Evolutionary conservation across 2,797 vertebrate genomes (phyloP).

Genomic region (Characodon lateralis): DNA sequence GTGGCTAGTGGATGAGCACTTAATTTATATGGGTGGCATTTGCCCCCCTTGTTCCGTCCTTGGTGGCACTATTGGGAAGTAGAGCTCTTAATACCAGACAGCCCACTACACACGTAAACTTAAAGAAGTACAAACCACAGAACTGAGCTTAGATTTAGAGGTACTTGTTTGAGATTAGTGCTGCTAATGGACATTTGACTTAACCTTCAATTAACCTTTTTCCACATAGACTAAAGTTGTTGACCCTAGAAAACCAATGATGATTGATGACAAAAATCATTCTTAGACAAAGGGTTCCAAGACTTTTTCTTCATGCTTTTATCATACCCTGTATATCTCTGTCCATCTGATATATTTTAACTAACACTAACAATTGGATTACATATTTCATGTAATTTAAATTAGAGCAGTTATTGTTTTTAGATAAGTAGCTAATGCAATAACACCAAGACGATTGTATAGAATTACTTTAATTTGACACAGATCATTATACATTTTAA

Average conservation of each 20-base stretch:
- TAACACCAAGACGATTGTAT: slow-evolving; percentile 24
- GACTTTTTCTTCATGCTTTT: background rate
- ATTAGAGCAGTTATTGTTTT: slow-evolving; percentile 6
- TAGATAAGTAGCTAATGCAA: slow-evolving; percentile 27
- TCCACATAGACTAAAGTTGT: background rate
- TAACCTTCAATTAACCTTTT: background rate
- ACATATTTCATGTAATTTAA: slow-evolving; percentile 12
- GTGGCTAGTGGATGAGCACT: no score
- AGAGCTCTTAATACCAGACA: no score
- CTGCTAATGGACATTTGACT: background rate
- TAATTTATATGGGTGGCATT: no score
- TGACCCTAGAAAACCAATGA: background rate
- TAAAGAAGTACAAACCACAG: background rate
- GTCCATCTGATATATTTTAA: slow-evolving; percentile 22
- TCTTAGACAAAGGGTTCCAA: background rate
- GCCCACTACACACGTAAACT: no score
- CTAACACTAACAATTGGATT: background rate
- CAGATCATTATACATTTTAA: slow-evolving; percentile 54
- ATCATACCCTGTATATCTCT: slow-evolving; percentile 4
- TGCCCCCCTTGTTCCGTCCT: no score
- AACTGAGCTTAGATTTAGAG: background rate
- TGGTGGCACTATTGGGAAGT: no score
- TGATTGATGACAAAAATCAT: background rate
- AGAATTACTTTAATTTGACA: slow-evolving; percentile 45
- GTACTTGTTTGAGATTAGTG: background rate